A percentile compares a stretch with the other conserved stretches of the same genome.
Evolutionary conservation across 2,113 vertebrate genomes (phyloP).

Genomic region (Pachycephala philippinensis): DNA sequence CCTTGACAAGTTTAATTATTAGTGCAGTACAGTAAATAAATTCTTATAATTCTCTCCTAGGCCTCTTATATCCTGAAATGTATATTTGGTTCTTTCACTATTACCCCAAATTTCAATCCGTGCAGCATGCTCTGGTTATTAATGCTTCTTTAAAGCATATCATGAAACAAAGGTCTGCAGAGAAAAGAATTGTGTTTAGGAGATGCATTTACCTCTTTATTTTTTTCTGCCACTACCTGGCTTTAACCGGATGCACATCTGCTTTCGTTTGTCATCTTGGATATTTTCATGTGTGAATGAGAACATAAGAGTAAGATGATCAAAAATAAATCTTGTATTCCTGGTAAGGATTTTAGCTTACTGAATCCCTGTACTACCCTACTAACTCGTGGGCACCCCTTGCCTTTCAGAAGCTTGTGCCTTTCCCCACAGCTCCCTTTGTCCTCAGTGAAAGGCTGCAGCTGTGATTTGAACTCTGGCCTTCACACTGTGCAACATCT

Average conservation of each 20-base stretch:
- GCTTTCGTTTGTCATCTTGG: rapidly evolving
- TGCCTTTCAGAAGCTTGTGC: background rate
- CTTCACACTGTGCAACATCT: background rate
- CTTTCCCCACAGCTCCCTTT: background rate
- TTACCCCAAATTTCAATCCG: background rate
- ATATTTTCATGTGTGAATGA: background rate
- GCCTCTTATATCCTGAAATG: background rate
- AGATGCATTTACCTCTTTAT: background rate
- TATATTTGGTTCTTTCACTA: background rate
- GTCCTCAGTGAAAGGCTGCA: background rate
- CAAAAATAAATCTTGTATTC: background rate
- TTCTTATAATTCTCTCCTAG: background rate
- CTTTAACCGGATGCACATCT: background rate
- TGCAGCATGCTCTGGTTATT: background rate
- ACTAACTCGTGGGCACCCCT: no score
- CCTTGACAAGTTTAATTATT: background rate
- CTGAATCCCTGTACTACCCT: background rate
- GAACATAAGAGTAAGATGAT: background rate
- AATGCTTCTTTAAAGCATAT: background rate
- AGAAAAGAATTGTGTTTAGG: background rate
- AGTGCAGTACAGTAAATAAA: background rate
- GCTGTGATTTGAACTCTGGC: background rate
- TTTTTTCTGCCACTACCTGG: background rate
- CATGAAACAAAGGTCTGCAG: background rate
- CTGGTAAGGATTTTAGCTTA: background rate